These are phyloP conservation scores for Hipparchia sbordonii DNA, from an alignment of 2,888 invertebrate species.

Conservation along the genomic window DNA sequence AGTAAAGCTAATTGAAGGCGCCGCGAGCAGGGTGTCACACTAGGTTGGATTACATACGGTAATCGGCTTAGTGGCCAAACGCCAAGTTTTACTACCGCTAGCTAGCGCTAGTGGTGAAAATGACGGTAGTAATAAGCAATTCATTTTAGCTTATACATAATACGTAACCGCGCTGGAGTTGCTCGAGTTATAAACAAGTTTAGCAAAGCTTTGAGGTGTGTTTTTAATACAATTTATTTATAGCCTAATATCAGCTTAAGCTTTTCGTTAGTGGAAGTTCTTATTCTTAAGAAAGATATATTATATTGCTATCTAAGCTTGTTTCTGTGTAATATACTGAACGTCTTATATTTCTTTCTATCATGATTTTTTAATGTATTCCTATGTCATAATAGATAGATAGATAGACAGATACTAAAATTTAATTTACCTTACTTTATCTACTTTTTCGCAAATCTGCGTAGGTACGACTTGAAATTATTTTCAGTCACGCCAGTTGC, in stretches of 20 bases:
- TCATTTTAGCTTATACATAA: slow-evolving; percentile 26
- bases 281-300: not conserved
- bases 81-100: slow-evolving; percentile 55
- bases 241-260: not conserved
- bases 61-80: slow-evolving; percentile 65
- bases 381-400: no score
- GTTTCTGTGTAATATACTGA: no score
- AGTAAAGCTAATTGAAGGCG: slow-evolving; percentile 61
- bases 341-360: no score
- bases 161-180: slow-evolving; percentile 1
- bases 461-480: no score
- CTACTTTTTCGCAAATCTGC: no score
- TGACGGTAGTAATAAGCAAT: slow-evolving; percentile 32
- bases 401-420: no score
- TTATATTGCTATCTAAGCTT: no score
- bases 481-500: no score
- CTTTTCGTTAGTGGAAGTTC: not conserved
- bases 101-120: slow-evolving; percentile 30
- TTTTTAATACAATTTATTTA: not conserved
- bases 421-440: no score
- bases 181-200: not conserved
- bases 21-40: slow-evolving; percentile 46
- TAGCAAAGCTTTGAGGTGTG: not conserved
- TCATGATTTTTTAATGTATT: no score
- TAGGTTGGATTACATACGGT: slow-evolving; percentile 60